Evolutionary conservation across 1,140 invertebrate genomes (phyloP), one percentile per base, ranked within the genome.

Genomic region (Streblospio benedicti): DNA sequence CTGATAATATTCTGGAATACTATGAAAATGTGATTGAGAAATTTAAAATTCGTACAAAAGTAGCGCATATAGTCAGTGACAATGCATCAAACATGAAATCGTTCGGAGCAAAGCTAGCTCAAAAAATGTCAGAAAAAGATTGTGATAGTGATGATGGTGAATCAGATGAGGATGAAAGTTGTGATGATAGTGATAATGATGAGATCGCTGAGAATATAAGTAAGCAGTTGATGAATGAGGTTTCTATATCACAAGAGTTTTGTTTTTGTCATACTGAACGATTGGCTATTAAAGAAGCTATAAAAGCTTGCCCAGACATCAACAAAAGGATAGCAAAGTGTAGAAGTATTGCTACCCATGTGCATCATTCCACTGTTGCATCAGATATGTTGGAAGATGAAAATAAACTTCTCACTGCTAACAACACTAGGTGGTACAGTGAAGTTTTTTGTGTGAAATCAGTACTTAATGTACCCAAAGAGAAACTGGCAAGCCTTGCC

Each of bases 401-500:
- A 28, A 20, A 20, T 28, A 28, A 51, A 51, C 20, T 28, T 51
- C n/a, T 27, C 20, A 16, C 49, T 51, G 49, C 23, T 27, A 51
- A 51, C 49, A 20, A 51, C 20, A 51, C 49, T 16, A 51, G 49
- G 30, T 51, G 23, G 49, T 27, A 51, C 16, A 51, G 49, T 51
- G 20, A 51, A 28, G 20, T 51, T 2, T 27, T n/a, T 27, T 51
- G 49, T 5, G 23, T 28, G 20, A 28, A 28, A 20, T 51, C 49
- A 27, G 20, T 51, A 4, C n/a, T 20, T 18, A 20, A n/a, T n/a
- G 16, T 25, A 12, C 45, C 9, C 12, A n/a, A 23, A 23, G 25
- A 49, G 12, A 16, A 16, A 20, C 4, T 5, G 20, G 4, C 2
- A 5, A 20, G 28, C 20, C 27, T 51, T 18, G 49, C 23, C 49